These are phyloP conservation scores for Neelides folsomi DNA, from an alignment of 2,888 invertebrate species.

Conservation along the genomic window DNA sequence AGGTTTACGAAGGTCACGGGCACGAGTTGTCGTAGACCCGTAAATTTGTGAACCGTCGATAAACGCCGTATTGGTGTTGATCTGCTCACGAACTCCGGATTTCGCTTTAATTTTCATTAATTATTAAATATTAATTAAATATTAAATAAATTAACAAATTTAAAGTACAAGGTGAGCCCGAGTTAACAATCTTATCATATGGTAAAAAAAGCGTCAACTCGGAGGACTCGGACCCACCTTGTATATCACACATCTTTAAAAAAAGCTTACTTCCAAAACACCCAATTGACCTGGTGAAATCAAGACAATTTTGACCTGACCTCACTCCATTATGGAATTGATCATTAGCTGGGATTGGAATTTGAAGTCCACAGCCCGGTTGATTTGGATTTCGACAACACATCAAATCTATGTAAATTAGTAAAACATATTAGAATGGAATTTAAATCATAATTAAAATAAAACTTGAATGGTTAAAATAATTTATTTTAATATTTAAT, in stretches of 20 bases:
- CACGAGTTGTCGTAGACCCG: constrained; percentile 9
- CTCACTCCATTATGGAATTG: too few relatives aligned
- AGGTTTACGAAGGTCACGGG: constrained; percentile 4
- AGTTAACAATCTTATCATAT: too few relatives aligned
- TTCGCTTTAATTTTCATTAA: too few relatives aligned
- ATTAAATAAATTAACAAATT: too few relatives aligned
- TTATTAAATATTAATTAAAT: too few relatives aligned
- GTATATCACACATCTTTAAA: too few relatives aligned
- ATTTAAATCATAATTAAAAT: background rate
- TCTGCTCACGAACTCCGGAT: constrained; percentile 21
- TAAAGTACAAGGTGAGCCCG: too few relatives aligned
- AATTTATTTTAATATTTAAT: background rate
- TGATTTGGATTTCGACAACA: background rate
- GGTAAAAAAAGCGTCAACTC: too few relatives aligned
- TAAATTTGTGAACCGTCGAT: constrained; percentile 29
- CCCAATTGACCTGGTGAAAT: constrained; percentile 29
- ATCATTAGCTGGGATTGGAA: constrained; percentile 6
- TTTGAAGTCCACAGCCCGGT: constrained; percentile 23
- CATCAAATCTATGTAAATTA: too few relatives aligned
- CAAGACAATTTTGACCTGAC: constrained; percentile 22
- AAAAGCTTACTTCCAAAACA: constrained; percentile 4
- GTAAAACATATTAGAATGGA: background rate
- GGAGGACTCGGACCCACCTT: too few relatives aligned
- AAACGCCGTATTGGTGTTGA: constrained; percentile 25
- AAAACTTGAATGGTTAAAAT: too few relatives aligned